Evolutionary conservation across 1,140 invertebrate species (phyloP), one percentile per base, ranked within the genome.

Genomic region (Zaprionus vittiger): DNA sequence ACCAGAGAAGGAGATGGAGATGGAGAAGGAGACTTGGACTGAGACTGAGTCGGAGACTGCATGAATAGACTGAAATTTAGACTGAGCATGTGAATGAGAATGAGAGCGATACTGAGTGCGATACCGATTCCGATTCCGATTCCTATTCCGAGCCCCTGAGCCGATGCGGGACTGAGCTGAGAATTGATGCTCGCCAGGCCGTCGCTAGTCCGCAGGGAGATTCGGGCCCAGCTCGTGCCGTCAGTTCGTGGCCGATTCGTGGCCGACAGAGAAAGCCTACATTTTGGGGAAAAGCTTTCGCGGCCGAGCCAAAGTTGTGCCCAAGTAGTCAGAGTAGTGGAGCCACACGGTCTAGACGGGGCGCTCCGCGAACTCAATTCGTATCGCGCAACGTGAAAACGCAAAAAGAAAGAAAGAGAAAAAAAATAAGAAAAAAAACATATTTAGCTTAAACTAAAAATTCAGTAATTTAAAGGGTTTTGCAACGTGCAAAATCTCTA

Each of bases 301-400:
- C 49, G 65, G 65, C 60, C 73, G 79, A 77, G 78, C 57, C 56
- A 66, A 73, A 55, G 63, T 65, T 64, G 64, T 34, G 69, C 77
- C 73, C 81, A 83, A 87, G 83, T 81, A 91, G 91, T 92, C 90
- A 82, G 89, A 91, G 83, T 77, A 85, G 83, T 89, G 90, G 84
- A 91, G 90, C 90, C 90, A 85, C 79, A 87, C 81, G 81, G 91
- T 91, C 77, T 83, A 90, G 90, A 92, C 90, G 83, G 68, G 71
- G 69, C 81, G 86, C 84, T 87, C 84, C 84, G 84, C 84, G 59
- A 77, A 75, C 73, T 60, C 56, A 73, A 70, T 34, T 47, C 72
- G 61, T 62, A 63, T 65, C 85, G 79, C 87, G 80, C 77, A 62
- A 34, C 63, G 81, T 77, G 59, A 63, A 82, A 75, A 86, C 77